These are phyloP conservation scores for Carassius auratus DNA, from an alignment of 2,113 vertebrate genomes.

Conservation along the genomic window DNA sequence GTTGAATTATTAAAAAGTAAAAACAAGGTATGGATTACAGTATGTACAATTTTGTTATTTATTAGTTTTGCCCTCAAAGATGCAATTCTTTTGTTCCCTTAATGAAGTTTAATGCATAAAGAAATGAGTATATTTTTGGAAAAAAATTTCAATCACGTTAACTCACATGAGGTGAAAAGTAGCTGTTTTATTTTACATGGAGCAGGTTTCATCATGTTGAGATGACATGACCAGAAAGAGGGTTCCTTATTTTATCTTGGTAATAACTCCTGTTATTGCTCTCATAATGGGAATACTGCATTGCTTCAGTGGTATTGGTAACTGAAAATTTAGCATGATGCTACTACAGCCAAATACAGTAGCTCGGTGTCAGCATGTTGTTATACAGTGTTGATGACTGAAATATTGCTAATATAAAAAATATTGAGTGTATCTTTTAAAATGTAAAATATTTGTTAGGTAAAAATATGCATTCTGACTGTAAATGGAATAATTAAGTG, in stretches of 20 bases:
- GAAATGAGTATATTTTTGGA: background rate
- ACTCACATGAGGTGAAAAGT: background rate
- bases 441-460: background rate
- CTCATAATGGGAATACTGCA: background rate
- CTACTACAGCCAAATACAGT: too few species aligned
- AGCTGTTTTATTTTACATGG: background rate
- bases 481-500: background rate
- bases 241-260: background rate
- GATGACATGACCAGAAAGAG: background rate
- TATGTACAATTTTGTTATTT: background rate
- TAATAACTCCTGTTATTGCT: background rate
- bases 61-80: background rate
- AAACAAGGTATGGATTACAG: conserved; percentile 73
- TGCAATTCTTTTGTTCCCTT: background rate
- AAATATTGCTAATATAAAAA: background rate
- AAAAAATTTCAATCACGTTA: background rate
- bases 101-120: background rate
- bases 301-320: background rate
- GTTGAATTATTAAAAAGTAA: conserved; percentile 63
- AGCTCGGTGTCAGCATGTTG: background rate
- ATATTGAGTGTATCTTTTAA: background rate
- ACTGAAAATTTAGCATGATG: background rate
- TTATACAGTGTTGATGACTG: background rate
- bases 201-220: background rate
- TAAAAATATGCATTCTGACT: background rate